These are phyloP conservation scores for Drosophila meridionalis DNA, from an alignment of 2,888 invertebrate species.

Conservation along the genomic window DNA sequence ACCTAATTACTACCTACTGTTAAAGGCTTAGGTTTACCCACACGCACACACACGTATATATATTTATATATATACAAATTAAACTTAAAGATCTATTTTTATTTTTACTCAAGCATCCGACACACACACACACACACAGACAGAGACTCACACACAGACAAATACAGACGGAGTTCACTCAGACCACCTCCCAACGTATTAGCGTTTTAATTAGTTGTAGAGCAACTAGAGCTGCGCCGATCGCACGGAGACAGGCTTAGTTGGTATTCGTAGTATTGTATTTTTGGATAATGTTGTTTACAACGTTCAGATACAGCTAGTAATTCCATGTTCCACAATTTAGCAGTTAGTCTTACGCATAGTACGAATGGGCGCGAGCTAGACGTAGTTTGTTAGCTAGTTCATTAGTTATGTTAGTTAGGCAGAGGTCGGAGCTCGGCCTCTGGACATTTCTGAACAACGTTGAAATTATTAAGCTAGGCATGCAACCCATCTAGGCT, in stretches of 20 bases:
- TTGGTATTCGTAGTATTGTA: constrained; percentile 59
- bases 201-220: constrained; percentile 65
- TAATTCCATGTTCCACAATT: constrained; percentile 80
- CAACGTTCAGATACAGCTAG: constrained; percentile 73
- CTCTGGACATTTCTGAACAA: constrained; percentile 70
- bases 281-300: constrained; percentile 65
- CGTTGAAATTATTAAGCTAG: constrained; percentile 72
- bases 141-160: constrained; percentile 2
- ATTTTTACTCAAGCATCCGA: constrained; percentile 23
- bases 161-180: constrained; percentile 45
- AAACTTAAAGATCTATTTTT: constrained; percentile 33
- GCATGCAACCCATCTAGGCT: constrained; percentile 51
- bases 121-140: constrained; percentile 22
- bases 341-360: constrained; percentile 42
- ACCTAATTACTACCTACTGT: constrained; percentile 81
- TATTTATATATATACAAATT: constrained; percentile 23
- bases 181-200: constrained; percentile 77
- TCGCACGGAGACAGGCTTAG: constrained; percentile 41
- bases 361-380: constrained; percentile 5
- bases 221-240: constrained; percentile 29
- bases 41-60: background rate
- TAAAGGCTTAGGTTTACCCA: constrained; percentile 63
- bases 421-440: constrained; percentile 45
- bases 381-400: constrained; percentile 46
- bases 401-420: constrained; percentile 51